Evolutionary conservation across 2,113 vertebrate genomes (phyloP).

Genomic region (Cyphomyrus discorhynchus): DNA sequence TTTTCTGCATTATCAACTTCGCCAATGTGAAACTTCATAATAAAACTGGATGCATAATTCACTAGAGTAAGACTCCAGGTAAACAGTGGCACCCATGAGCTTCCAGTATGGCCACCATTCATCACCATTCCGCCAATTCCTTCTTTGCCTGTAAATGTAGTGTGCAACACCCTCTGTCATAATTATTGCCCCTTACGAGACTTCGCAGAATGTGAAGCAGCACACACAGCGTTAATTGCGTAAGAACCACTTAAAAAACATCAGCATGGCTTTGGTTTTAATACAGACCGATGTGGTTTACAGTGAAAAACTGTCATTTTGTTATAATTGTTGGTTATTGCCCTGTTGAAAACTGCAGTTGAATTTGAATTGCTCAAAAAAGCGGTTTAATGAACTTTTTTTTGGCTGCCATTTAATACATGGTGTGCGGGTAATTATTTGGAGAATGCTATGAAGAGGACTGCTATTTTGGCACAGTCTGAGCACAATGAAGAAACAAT

Average conservation of each 20-base stretch:
- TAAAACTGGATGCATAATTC: not conserved
- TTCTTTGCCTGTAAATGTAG: not conserved
- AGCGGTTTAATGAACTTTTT: not conserved
- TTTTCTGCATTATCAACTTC: not conserved
- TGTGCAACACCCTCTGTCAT: not conserved
- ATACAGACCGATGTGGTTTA: not conserved
- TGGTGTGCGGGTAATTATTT: not conserved
- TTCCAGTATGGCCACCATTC: not conserved
- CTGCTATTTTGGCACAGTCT: not conserved
- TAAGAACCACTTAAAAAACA: not conserved
- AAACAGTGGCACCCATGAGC: not conserved
- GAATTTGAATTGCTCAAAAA: not conserved
- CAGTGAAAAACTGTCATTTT: not conserved
- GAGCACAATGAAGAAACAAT: not conserved
- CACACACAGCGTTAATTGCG: not conserved
- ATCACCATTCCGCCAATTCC: not conserved
- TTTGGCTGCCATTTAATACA: not conserved
- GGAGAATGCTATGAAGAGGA: not conserved
- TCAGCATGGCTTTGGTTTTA: not conserved
- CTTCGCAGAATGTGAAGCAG: not conserved
- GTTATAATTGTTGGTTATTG: not conserved
- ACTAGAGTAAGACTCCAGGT: not conserved
- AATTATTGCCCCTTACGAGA: not conserved
- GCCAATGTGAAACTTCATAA: not conserved
- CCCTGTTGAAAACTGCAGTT: not conserved